Base-by-base conservation (phyloP, 2,888 invertebrate genomes). In the Oscheius onirici region DNA sequence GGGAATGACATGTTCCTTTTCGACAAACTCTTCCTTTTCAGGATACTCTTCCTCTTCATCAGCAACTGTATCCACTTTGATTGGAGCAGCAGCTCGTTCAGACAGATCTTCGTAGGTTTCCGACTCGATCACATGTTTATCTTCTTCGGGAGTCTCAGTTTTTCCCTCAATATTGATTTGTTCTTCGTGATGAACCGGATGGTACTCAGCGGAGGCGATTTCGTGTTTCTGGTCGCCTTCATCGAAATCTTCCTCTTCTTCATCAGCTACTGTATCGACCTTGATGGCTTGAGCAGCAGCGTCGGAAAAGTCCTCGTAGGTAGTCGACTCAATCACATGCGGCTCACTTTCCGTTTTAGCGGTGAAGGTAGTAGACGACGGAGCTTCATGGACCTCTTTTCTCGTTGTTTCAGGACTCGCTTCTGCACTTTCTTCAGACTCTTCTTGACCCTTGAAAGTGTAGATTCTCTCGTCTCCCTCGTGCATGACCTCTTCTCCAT, bases 401-500 rank as follows among this genome's bases (percentile, higher is more conserved):
- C 58, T 58, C 15, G 41, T 3, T 10, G 41, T 41, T 13, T 58
- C 58, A 11, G 58, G 58, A 22, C 58, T 58, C 11, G 20, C 20
- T 17, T n/a, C 6, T 2, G 58, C 20, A 40, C 58, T 58, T 20
- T 58, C 58, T 41, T 41, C 58, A 2, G 58, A 58, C 11, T 26
- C 55, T 20, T 58, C 58, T 22, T 58, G 58, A 6, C 58, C 58
- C 43, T 58, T n/a, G 58, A 58, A 58, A 8, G 58, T 41, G 58
- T 58, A 58, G 17, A 58, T 17, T 22, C 58, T 40, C 43, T 58
- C 58, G 11, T 63, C 63, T 26, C 22, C n/a, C 17, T 63, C 51
- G 57, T 69, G 69, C 60, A 60, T 28, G 5, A 52, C 41, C 15
- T 68, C 55, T 26, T 57, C 57, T 55, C 57, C 71, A 15, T 28